Base-by-base conservation (phyloP, 2,888 invertebrate genomes). In the Leptopilina myrica region DNA sequence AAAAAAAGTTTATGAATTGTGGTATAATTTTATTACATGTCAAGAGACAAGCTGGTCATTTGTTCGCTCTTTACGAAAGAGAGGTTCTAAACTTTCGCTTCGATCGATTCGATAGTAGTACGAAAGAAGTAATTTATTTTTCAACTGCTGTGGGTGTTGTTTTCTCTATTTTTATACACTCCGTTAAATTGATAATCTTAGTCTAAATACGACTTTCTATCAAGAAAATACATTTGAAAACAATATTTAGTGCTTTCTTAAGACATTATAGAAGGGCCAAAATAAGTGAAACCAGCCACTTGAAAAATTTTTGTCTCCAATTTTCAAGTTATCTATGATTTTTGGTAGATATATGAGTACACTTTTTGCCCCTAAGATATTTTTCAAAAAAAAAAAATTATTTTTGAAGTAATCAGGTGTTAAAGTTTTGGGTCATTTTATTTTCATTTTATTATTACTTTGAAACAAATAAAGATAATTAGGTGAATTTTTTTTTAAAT, bases 71-170 rank as follows among this genome's bases (percentile, higher is more conserved):
- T 20, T 64, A 33, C 40, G 62, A 62, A 62, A 62, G 62, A 64
- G 64, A 64, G 33, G 12, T 14, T 64, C 64, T 64, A 40, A 40
- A 64, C 64, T 64, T 64, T 64, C 64, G 26, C 64, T 33, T 14
- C 33, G 64, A 64, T 64, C 64, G 64, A 64, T 64, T 64, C 64
- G 40, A 33, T 33, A 64, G 14, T 64, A 33, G 20, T 5, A 64
- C 64, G 14, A 64, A 33, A 64, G 62, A 62, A 62, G 64, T 40
- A 64, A 64, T 33, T 64, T 64, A 64, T 64, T 64, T 64, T 40
- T 40, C 26, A 64, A 64, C 64, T 64, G 14, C 64, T 40, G 33
- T 64, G 64, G 64, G 40, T 64, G 26, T 14, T 64, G 40, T 64
- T 33, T 64, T 33, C 40, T 64, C 33, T 64, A 64, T 64, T 64